Evolutionary conservation across 1,140 invertebrate genomes (phyloP).

Genomic region (Diplogasteroides magnus): DNA sequence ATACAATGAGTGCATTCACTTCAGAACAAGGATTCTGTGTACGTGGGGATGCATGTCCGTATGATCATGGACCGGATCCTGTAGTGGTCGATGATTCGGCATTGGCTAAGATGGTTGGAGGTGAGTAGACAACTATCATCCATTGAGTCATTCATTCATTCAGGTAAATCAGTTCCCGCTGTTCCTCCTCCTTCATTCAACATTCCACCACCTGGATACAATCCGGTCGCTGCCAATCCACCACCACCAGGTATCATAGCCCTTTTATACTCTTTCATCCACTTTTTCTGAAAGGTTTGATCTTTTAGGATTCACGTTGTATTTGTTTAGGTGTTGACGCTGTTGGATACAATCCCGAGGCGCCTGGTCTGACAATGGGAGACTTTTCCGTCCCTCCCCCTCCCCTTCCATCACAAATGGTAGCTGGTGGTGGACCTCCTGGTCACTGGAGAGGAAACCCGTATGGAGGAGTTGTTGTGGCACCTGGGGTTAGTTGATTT

Average conservation of each 20-base stretch:
- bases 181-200: conserved; percentile 3
- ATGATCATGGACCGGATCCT: conserved; percentile 87
- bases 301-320: not conserved
- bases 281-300: conserved; percentile 12
- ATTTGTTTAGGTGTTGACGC: conserved; percentile 41
- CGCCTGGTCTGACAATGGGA: conserved; percentile 29
- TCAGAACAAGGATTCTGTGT: conserved; percentile 88
- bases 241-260: conserved; percentile 32
- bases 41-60: conserved; percentile 86
- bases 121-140: too few relatives aligned
- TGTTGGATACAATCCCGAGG: conserved; percentile 40
- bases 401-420: conserved; percentile 20
- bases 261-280: not conserved
- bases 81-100: conserved; percentile 73
- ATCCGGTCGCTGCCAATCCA: conserved; percentile 30
- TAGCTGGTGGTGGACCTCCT: conserved; percentile 5
- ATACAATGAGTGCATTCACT: conserved; percentile 5
- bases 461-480: conserved; percentile 1
- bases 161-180: not conserved
- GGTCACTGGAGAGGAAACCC: conserved; percentile 15
- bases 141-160: too few relatives aligned
- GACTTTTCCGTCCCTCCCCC: conserved; percentile 35
- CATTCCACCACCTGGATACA: conserved; percentile 39
- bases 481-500: not conserved
- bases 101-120: conserved; percentile 20